phyloP scores from a whole-genome alignment of 2,888 invertebrate genomes.

The Romanomermis culicivorax region DNA sequence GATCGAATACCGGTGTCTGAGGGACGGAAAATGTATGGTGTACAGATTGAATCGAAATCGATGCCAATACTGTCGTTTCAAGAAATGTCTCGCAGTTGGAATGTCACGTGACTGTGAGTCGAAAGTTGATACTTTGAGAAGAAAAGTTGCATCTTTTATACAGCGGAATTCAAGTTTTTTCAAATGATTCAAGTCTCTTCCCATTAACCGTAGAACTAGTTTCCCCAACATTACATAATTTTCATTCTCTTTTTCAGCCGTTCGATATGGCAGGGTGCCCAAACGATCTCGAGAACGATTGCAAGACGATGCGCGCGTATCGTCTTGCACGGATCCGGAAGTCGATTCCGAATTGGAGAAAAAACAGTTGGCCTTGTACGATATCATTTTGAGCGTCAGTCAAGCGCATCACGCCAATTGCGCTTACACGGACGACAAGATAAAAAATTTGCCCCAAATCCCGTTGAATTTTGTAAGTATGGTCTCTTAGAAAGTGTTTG shows the following conservation, averaged over 20 bases:
- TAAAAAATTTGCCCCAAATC: slow-evolving; percentile 45
- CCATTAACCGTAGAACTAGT: slow-evolving; percentile 11
- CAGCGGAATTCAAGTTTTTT: too few relatives aligned
- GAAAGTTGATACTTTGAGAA: slow-evolving; percentile 9
- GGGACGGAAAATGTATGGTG: slow-evolving; percentile 79
- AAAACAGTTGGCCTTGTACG: slow-evolving; percentile 46
- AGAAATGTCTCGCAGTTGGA: slow-evolving; percentile 82
- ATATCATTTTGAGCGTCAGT: slow-evolving; percentile 53
- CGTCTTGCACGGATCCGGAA: slow-evolving; percentile 5
- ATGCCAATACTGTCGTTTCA: slow-evolving; percentile 85
- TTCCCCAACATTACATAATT: slow-evolving; percentile 11
- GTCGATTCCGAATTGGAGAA: slow-evolving; percentile 10
- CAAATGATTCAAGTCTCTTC: too few relatives aligned
- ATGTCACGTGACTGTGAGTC: slow-evolving; percentile 92
- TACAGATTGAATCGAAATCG: slow-evolving; percentile 78
- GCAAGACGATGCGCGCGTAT: slow-evolving; percentile 16
- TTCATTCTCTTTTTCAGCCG: too few relatives aligned
- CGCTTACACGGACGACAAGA: slow-evolving; percentile 64
- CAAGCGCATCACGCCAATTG: slow-evolving; percentile 65
- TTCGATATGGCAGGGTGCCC: slow-evolving; percentile 83
- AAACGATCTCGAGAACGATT: slow-evolving; percentile 67
- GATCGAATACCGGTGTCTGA: slow-evolving; percentile 76
- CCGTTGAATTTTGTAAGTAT: slow-evolving; percentile 42
- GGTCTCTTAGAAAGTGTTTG: too few relatives aligned
- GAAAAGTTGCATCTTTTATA: too few relatives aligned